Percentiles rank a stretch among this genome's conserved stretches.
These are phyloP conservation scores for Epizoanthus stellaris DNA, from an alignment of 92 coral and sea anemone genomes.

Conservation along the genomic window DNA sequence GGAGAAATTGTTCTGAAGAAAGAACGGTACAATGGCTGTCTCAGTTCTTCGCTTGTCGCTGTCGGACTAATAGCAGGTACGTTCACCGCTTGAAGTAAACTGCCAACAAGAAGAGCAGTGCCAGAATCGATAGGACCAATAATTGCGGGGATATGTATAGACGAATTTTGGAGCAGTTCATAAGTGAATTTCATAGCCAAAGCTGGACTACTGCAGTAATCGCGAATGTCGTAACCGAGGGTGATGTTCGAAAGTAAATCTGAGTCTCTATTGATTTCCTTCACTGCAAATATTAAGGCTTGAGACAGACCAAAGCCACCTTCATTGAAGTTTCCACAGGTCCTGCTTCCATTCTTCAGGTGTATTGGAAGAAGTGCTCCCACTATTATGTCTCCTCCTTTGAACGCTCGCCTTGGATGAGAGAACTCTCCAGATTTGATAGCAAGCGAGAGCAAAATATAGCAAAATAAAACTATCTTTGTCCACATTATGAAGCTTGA, in stretches of 20 bases:
- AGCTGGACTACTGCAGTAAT: slow-evolving; percentile 71
- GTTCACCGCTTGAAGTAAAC: neutral
- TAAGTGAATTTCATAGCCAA: slow-evolving; percentile 57
- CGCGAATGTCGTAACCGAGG: neutral
- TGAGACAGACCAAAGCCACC: neutral
- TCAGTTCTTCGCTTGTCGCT: slow-evolving; percentile 77
- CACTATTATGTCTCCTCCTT: neutral
- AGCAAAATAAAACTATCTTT: too few relatives aligned
- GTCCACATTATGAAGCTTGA: too few relatives aligned
- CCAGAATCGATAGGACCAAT: slow-evolving; percentile 68
- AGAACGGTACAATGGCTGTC: slow-evolving; percentile 57
- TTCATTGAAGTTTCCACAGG: neutral
- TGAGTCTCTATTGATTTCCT: slow-evolving; percentile 54
- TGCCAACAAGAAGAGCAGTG: slow-evolving; percentile 72
- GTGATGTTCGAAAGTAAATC: slow-evolving; percentile 43
- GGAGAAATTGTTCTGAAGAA: slow-evolving; percentile 81
- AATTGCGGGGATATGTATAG: slow-evolving; percentile 43
- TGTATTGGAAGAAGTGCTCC: neutral
- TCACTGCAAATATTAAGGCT: neutral
- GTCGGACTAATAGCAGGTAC: slow-evolving; percentile 20
- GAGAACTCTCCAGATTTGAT: neutral
- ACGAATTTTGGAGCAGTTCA: slow-evolving; percentile 1
- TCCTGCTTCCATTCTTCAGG: neutral
- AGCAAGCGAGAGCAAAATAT: too few relatives aligned
- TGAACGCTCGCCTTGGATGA: neutral